Percentiles rank a stretch among this genome's conserved stretches.
Conservation (phyloP, 2,888 invertebrate genomes). For the Caradrina kadenii region DNA sequence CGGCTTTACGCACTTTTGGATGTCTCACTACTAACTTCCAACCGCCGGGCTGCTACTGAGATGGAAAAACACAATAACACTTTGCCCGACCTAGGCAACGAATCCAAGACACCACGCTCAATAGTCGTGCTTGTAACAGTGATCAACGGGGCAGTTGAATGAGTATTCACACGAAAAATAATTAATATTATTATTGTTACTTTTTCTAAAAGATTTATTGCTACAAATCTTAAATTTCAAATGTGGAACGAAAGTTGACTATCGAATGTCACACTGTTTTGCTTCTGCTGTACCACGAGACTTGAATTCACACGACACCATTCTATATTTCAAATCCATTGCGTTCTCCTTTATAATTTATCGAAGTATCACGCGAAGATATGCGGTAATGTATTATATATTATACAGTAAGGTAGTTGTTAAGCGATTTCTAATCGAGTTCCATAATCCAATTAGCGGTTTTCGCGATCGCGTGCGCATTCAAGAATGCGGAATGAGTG, state of each 20-base stretch:
- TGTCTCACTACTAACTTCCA: too few relatives aligned
- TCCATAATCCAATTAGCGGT: conserved; percentile 61
- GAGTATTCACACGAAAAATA: conserved; percentile 66
- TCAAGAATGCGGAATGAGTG: conserved; percentile 67
- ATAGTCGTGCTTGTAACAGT: too few relatives aligned
- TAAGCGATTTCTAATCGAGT: conserved; percentile 62
- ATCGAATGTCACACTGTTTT: conserved; percentile 72
- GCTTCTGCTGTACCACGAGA: conserved; percentile 32
- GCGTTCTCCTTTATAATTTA: conserved; percentile 37
- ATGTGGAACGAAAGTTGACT: conserved; percentile 72
- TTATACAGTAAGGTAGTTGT: conserved; percentile 26
- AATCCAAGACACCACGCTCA: too few relatives aligned
- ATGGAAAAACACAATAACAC: too few relatives aligned
- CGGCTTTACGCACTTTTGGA: too few relatives aligned
- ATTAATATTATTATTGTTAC: conserved; percentile 56
- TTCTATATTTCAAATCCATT: conserved; percentile 45
- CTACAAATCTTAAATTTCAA: conserved; percentile 73
- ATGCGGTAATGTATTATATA: conserved; percentile 60
- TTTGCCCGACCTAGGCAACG: too few relatives aligned
- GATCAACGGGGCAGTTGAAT: neutral
- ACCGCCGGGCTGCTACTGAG: too few relatives aligned
- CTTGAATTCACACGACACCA: neutral
- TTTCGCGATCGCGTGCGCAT: conserved; percentile 63
- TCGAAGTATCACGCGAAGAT: neutral
- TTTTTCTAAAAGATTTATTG: conserved; percentile 67